Evolutionary conservation across 2,797 vertebrate species (phyloP).

Genomic region (Gallinago solitaria): DNA sequence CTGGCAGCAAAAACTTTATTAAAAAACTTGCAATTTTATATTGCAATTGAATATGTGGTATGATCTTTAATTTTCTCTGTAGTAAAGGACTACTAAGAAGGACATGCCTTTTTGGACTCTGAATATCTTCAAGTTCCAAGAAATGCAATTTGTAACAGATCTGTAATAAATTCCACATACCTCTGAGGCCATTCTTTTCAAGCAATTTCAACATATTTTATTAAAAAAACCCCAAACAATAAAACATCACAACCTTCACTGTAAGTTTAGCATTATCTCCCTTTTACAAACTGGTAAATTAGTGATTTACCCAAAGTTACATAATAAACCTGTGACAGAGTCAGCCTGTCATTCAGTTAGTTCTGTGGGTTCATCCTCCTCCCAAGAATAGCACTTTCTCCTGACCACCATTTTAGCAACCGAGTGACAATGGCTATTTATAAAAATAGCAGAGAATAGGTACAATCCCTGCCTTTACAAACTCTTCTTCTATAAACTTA

Average conservation of each 20-base stretch:
- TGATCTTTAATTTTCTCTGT: background rate
- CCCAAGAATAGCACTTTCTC: background rate
- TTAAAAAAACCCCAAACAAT: background rate
- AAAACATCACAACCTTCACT: background rate
- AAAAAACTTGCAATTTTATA: background rate
- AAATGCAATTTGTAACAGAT: background rate
- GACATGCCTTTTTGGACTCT: background rate
- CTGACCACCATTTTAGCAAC: background rate
- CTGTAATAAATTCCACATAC: background rate
- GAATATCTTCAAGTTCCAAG: background rate
- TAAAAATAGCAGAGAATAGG: background rate
- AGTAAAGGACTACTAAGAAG: background rate
- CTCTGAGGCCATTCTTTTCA: background rate
- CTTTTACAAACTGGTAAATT: background rate
- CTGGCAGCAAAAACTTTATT: background rate
- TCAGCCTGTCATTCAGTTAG: background rate
- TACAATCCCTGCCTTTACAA: background rate
- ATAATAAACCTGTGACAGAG: background rate
- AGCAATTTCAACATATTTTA: background rate
- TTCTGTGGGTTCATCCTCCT: background rate
- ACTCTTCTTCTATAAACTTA: background rate
- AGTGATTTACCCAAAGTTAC: background rate
- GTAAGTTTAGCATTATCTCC: background rate
- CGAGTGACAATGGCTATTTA: background rate
- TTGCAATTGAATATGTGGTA: background rate